phyloP scores from a whole-genome alignment of 1,140 invertebrate species.

The Eurytemora carolleeae region DNA sequence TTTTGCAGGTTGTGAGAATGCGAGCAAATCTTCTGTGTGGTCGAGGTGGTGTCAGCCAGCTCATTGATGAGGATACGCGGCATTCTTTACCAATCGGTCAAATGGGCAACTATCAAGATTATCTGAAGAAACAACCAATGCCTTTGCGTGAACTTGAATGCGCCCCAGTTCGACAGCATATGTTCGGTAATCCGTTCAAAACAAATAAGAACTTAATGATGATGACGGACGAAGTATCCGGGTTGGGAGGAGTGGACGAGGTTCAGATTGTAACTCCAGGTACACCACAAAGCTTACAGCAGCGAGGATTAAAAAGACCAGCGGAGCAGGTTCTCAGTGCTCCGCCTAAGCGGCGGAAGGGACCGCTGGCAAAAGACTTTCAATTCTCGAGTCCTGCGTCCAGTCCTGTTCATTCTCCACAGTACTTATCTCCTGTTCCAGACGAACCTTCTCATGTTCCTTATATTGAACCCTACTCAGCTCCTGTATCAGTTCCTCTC shows the following conservation, averaged over 20 bases:
- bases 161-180: conserved; percentile 81
- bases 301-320: not conserved
- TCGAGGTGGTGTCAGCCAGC: conserved; percentile 42
- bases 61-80: conserved; percentile 64
- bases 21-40: conserved; percentile 76
- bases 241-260: conserved; percentile 1
- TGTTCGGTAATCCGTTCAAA: conserved; percentile 98
- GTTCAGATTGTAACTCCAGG: conserved; percentile 20
- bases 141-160: conserved; percentile 84
- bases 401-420: not conserved
- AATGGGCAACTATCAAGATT: conserved; percentile 99
- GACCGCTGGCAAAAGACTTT: not conserved
- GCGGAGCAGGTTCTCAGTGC: not conserved
- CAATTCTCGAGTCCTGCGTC: not conserved
- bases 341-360: not conserved
- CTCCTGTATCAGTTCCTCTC: too few species aligned
- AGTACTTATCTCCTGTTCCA: too few species aligned
- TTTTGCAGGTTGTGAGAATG: conserved; percentile 48
- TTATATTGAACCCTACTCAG: too few species aligned
- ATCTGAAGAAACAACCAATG: conserved; percentile 75
- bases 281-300: not conserved
- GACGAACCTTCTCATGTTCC: too few species aligned
- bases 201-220: conserved; percentile 50
- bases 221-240: not conserved
- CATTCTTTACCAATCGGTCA: conserved; percentile 87